Evolutionary conservation across 2,888 invertebrate species (phyloP).

Genomic region (Ennomos quercinarius): DNA sequence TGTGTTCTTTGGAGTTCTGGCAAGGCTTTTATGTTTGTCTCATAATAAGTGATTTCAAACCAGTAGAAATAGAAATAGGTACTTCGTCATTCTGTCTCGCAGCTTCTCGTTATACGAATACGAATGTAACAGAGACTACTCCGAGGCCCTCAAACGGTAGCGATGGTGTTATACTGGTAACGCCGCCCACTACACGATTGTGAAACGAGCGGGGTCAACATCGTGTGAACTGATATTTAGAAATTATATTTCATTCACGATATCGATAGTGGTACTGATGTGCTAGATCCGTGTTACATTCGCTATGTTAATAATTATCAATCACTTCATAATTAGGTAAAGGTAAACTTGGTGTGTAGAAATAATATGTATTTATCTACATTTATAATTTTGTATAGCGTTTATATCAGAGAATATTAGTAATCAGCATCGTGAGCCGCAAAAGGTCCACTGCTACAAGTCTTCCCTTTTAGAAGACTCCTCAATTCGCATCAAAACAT

Average conservation of each 20-base stretch:
- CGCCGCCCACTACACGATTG: slow-evolving; percentile 41
- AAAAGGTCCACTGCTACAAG: too few relatives aligned
- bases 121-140: slow-evolving; percentile 4
- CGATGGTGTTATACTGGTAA: slow-evolving; percentile 12
- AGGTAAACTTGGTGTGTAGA: too few relatives aligned
- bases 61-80: not conserved
- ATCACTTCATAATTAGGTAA: slow-evolving; percentile 6
- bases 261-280: slow-evolving; percentile 33
- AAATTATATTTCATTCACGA: slow-evolving; percentile 41
- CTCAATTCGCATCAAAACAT: too few relatives aligned
- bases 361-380: too few relatives aligned
- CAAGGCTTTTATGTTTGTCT: too few relatives aligned
- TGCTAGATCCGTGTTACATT: slow-evolving; percentile 18
- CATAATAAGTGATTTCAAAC: not conserved
- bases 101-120: not conserved
- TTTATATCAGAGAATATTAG: too few relatives aligned
- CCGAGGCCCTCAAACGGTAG: slow-evolving; percentile 20
- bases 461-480: too few relatives aligned
- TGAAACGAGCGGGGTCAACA: slow-evolving; percentile 41
- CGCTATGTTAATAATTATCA: slow-evolving; percentile 13
- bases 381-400: too few relatives aligned
- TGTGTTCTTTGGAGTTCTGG: too few relatives aligned
- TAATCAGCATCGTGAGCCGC: too few relatives aligned
- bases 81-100: too few relatives aligned
- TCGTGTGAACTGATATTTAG: slow-evolving; percentile 44